Evolutionary conservation across 92 coral and sea anemone genomes (phyloP).

Genomic region (Palythoa caribaeorum): DNA sequence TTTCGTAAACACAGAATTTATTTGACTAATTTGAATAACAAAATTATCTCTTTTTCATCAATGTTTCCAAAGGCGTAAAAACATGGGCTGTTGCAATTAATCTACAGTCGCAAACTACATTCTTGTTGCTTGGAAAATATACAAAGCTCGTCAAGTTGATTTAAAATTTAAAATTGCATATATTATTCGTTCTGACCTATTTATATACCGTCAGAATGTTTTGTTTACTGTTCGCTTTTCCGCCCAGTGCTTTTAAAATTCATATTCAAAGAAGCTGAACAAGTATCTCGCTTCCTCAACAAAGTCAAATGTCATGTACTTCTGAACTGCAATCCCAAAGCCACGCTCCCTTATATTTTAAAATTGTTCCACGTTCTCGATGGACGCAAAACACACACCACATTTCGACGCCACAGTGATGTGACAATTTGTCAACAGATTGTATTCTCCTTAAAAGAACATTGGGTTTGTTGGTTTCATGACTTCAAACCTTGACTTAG

Average conservation of each 20-base stretch:
- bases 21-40: slow-evolving; percentile 36
- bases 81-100: not conserved
- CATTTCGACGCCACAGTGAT: not conserved
- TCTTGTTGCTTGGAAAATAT: slow-evolving; percentile 7
- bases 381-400: not conserved
- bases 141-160: slow-evolving; percentile 6
- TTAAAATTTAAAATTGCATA: not conserved
- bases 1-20: slow-evolving; percentile 31
- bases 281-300: not conserved
- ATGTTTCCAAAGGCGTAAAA: slow-evolving; percentile 1
- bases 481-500: slow-evolving; percentile 71
- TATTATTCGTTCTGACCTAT: slow-evolving; percentile 2
- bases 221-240: slow-evolving; percentile 12
- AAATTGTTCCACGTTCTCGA: not conserved
- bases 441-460: slow-evolving; percentile 72
- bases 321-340: not conserved
- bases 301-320: not conserved
- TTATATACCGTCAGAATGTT: not conserved
- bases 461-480: slow-evolving; percentile 80
- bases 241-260: not conserved
- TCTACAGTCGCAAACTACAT: not conserved
- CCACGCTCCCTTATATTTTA: not conserved
- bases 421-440: slow-evolving; percentile 24
- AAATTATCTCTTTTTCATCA: slow-evolving; percentile 5
- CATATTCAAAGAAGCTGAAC: not conserved